Percentiles rank a stretch among this genome's conserved stretches.
Evolutionary conservation across 1,140 invertebrate genomes (phyloP).

Genomic region (Penaeus vannamei): DNA sequence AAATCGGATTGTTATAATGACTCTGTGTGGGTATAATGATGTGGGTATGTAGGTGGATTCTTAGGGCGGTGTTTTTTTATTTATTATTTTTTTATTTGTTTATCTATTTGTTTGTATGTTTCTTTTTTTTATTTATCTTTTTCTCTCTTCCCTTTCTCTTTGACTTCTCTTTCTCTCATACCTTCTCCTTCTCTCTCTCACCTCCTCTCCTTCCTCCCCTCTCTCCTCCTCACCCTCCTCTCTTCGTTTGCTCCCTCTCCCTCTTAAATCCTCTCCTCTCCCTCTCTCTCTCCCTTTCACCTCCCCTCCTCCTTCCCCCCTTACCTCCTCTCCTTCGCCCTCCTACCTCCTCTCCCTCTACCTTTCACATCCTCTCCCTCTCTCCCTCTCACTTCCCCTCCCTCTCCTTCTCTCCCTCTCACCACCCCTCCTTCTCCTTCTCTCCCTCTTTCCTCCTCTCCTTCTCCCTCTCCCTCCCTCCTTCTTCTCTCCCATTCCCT

Average conservation of each 20-base stretch:
- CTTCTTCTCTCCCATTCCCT: too few species aligned
- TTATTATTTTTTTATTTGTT: too few species aligned
- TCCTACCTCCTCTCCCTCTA: not conserved
- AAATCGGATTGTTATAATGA: too few species aligned
- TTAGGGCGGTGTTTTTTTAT: too few species aligned
- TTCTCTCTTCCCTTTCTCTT: not conserved
- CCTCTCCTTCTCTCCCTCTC: not conserved
- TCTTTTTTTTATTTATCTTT: not conserved
- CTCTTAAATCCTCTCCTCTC: not conserved
- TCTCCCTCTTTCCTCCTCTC: not conserved
- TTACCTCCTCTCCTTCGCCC: constrained; percentile 1
- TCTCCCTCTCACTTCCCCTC: not conserved
- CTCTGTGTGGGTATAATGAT: too few species aligned
- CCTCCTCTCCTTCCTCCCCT: not conserved
- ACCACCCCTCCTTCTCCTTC: not conserved
- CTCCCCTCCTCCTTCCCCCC: not conserved
- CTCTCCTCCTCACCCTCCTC: not conserved
- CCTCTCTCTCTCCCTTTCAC: not conserved
- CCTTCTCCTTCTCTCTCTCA: not conserved
- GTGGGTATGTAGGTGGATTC: too few species aligned
- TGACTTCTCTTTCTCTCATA: too few species aligned
- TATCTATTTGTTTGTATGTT: too few species aligned
- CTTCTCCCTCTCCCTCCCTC: too few species aligned
- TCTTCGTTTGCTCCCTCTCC: not conserved
- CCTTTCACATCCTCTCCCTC: not conserved